These are phyloP conservation scores for Zaprionus obscuricornis DNA, from an alignment of 2,888 invertebrate species.

Conservation along the genomic window DNA sequence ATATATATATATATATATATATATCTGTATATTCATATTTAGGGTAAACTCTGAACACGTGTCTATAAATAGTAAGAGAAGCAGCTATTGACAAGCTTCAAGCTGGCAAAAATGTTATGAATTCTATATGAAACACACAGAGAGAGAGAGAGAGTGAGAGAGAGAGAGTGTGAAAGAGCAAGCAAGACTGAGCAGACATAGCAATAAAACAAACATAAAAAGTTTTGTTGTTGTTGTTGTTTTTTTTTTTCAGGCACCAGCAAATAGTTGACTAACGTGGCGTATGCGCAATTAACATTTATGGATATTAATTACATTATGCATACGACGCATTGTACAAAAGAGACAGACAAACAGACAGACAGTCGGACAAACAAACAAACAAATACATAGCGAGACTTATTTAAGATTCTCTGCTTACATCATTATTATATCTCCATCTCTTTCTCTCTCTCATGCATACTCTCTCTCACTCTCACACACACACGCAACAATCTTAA, in stretches of 20 bases:
- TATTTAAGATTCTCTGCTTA: no score
- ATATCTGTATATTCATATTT: neutral
- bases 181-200: slow-evolving; percentile 13
- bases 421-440: slow-evolving; percentile 1
- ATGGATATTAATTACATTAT: slow-evolving; percentile 73
- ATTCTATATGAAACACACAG: neutral
- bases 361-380: no score
- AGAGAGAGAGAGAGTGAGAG: neutral
- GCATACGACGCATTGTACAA: slow-evolving; percentile 57
- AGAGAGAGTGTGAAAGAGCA: neutral
- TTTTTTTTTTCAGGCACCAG: slow-evolving; percentile 15
- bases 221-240: no score
- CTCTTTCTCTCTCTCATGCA: neutral
- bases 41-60: slow-evolving; percentile 36
- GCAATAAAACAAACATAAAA: slow-evolving; percentile 20
- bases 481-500: no score
- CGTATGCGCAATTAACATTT: slow-evolving; percentile 79
- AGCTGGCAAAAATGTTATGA: slow-evolving; percentile 24
- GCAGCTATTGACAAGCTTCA: slow-evolving; percentile 51
- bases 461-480: neutral
- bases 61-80: slow-evolving; percentile 32
- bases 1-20: neutral
- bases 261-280: slow-evolving; percentile 60
- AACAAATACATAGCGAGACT: no score
- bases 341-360: no score